Conservation (phyloP, 2,888 invertebrate species). For the Pterostichus madidus region DNA sequence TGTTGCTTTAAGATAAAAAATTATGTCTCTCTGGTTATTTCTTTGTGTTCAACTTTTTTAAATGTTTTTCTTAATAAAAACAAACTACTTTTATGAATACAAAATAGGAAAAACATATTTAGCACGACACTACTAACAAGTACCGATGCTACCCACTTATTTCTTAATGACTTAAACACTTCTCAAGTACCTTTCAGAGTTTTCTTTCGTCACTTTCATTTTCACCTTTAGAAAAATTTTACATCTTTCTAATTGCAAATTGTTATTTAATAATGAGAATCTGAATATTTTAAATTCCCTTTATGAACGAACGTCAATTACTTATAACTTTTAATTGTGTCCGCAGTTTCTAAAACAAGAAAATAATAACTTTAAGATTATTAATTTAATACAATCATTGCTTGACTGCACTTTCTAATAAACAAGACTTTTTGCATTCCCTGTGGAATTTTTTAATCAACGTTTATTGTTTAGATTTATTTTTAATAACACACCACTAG, state of each 20-base stretch:
- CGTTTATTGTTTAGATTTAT: neutral
- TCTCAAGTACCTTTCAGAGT: neutral
- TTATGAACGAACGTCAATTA: neutral
- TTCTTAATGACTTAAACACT: neutral
- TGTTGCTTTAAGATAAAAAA: too few relatives aligned
- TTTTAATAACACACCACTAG: too few relatives aligned
- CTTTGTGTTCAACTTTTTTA: too few relatives aligned
- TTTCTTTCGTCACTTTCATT: slow-evolving; percentile 28
- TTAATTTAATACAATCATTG: slow-evolving; percentile 3
- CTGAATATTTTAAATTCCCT: slow-evolving; percentile 28
- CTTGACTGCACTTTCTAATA: slow-evolving; percentile 2
- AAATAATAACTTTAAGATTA: slow-evolving; percentile 4
- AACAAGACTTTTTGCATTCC: slow-evolving; percentile 6
- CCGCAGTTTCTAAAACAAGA: slow-evolving; percentile 18
- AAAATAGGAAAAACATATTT: too few relatives aligned
- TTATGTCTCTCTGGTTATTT: too few relatives aligned
- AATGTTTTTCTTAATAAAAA: too few relatives aligned
- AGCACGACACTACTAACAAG: too few relatives aligned
- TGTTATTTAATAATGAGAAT: slow-evolving; percentile 45
- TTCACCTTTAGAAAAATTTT: slow-evolving; percentile 10
- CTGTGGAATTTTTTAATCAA: neutral
- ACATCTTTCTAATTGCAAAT: slow-evolving; percentile 18
- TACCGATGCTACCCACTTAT: too few relatives aligned
- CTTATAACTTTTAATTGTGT: slow-evolving; percentile 20
- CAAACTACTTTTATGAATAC: too few relatives aligned